phyloP scores from a whole-genome alignment of 1,140 invertebrate genomes.

The Euwallacea similis region DNA sequence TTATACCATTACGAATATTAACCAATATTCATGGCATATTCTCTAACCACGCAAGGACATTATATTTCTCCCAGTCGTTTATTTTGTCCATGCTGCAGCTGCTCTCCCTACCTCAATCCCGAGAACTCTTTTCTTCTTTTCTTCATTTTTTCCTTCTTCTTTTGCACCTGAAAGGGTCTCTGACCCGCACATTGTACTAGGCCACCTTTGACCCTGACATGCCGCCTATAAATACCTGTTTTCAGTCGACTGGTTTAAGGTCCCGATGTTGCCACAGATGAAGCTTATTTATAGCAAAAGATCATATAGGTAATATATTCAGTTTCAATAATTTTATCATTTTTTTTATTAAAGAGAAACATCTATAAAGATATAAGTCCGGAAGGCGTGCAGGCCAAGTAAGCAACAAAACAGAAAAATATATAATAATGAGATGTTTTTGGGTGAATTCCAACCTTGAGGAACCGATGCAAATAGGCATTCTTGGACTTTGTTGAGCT shows the following conservation, averaged over 20 bases:
- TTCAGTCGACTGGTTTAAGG: slow-evolving; percentile 40
- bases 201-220: slow-evolving; percentile 43
- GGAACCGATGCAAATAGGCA: too few relatives aligned
- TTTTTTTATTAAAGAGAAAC: background rate
- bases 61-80: slow-evolving; percentile 1
- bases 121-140: slow-evolving; percentile 2
- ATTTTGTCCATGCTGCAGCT: slow-evolving; percentile 31
- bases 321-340: background rate
- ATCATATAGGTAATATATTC: too few relatives aligned
- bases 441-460: too few relatives aligned
- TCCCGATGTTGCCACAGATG: slow-evolving; percentile 37
- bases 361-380: background rate
- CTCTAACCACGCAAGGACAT: too few relatives aligned
- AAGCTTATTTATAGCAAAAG: slow-evolving; percentile 15
- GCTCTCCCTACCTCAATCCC: slow-evolving; percentile 3
- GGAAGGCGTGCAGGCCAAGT: too few relatives aligned
- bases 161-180: slow-evolving; percentile 40
- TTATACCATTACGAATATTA: background rate
- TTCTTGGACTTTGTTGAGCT: background rate
- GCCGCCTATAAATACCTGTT: slow-evolving; percentile 41
- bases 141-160: slow-evolving; percentile 23
- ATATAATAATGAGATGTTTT: too few relatives aligned
- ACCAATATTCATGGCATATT: too few relatives aligned
- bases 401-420: too few relatives aligned
- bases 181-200: slow-evolving; percentile 42